Percentiles rank a stretch among this genome's conserved stretches.
Evolutionary conservation across 2,797 vertebrate species (phyloP).

Genomic region (Platalea minor): DNA sequence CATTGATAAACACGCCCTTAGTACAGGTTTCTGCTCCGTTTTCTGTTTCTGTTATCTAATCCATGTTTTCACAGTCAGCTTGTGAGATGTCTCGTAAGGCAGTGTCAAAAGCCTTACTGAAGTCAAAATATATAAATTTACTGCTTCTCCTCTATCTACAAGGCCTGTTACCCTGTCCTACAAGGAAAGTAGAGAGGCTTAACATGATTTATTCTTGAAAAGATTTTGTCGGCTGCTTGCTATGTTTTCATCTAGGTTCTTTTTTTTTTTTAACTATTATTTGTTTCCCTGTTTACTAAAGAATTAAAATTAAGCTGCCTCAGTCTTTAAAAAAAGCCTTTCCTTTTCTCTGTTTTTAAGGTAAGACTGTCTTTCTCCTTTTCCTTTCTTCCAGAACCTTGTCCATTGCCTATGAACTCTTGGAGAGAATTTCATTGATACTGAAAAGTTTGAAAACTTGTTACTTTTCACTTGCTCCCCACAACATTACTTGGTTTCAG

Average conservation of each 20-base stretch:
- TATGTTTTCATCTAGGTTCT: not conserved
- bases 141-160: not conserved
- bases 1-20: not conserved
- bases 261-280: not conserved
- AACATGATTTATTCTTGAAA: not conserved
- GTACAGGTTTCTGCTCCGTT: not conserved
- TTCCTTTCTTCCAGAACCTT: not conserved
- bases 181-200: not conserved
- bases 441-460: rapidly evolving
- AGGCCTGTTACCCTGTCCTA: not conserved
- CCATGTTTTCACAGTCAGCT: not conserved
- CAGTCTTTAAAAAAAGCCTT: not conserved
- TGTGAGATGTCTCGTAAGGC: not conserved
- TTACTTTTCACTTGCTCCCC: not conserved
- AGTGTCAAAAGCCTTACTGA: not conserved
- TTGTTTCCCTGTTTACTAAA: not conserved
- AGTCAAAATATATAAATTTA: not conserved
- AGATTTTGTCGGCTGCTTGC: not conserved
- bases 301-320: not conserved
- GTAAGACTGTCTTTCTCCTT: not conserved
- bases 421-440: not conserved
- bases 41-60: not conserved
- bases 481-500: not conserved
- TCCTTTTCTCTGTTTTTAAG: not conserved
- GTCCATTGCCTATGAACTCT: not conserved